Evolutionary conservation across 2,113 vertebrate genomes (phyloP).

Genomic region (Corydoras maculifer): DNA sequence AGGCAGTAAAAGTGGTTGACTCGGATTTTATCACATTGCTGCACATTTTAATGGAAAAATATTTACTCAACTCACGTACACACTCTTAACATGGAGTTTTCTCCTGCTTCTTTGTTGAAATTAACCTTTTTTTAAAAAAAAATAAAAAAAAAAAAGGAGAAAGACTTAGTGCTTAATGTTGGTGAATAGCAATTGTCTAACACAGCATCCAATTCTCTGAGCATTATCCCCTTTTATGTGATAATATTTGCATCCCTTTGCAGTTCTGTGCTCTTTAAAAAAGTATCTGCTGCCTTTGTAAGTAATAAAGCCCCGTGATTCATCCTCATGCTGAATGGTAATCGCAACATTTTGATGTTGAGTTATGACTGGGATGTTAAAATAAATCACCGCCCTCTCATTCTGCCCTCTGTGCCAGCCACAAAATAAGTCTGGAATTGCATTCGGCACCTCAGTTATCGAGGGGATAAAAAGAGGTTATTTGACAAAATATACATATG

Average conservation of each 20-base stretch:
- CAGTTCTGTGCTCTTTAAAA: constrained; percentile 23
- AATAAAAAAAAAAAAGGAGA: no score
- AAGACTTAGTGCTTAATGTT: no score
- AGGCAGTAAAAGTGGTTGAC: constrained; percentile 36
- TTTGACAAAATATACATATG: constrained; percentile 35
- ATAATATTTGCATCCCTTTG: constrained; percentile 8
- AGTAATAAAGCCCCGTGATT: constrained; percentile 31
- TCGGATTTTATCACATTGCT: constrained; percentile 28
- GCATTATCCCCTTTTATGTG: background rate
- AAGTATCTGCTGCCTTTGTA: constrained; percentile 18
- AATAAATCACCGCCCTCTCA: constrained; percentile 38
- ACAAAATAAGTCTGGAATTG: constrained; percentile 44
- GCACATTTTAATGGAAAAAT: background rate
- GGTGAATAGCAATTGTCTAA: background rate
- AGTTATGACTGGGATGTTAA: constrained; percentile 37
- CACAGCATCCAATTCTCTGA: constrained; percentile 11
- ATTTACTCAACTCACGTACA: no score
- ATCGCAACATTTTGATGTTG: constrained; percentile 32
- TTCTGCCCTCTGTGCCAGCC: constrained; percentile 36
- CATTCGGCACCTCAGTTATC: constrained; percentile 31
- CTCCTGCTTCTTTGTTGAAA: no score
- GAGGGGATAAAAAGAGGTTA: constrained; percentile 24
- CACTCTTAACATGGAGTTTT: no score
- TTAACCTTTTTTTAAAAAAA: no score
- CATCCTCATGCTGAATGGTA: constrained; percentile 35